Percentiles rank a stretch among this genome's conserved stretches.
These are phyloP conservation scores for Andrena flavipes DNA, from an alignment of 2,888 invertebrate species.

Conservation along the genomic window DNA sequence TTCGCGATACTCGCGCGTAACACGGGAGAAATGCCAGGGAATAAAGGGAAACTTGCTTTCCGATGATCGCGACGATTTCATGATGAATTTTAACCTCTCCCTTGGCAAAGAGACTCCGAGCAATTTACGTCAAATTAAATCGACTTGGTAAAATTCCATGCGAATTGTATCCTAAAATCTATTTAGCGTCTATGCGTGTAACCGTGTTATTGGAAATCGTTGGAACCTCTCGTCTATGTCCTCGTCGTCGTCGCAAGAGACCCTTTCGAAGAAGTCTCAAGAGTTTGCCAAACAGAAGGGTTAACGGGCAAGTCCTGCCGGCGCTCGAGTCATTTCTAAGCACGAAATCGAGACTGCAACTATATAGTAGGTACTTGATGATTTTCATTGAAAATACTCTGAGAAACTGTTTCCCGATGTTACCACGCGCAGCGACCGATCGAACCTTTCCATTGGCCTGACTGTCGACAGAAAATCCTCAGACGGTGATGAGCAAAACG, in stretches of 20 bases:
- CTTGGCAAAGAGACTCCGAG: neutral
- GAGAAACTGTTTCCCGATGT: neutral
- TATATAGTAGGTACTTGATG: neutral
- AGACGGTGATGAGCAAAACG: neutral
- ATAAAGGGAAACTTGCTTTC: neutral
- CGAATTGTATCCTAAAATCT: conserved; percentile 22
- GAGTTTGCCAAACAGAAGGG: conserved; percentile 4
- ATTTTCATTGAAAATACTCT: neutral
- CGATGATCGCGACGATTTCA: neutral
- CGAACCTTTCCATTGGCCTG: neutral
- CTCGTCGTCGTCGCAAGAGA: neutral
- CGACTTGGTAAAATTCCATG: conserved; percentile 23
- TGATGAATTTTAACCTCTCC: neutral
- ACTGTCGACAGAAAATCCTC: neutral
- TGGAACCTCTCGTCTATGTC: neutral
- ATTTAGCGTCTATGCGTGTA: conserved; percentile 9
- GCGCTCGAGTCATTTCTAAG: neutral
- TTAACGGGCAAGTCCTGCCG: neutral
- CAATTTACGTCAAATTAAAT: too few species aligned
- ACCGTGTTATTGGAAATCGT: neutral
- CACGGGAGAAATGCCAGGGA: neutral
- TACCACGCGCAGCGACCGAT: neutral
- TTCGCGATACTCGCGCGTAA: neutral
- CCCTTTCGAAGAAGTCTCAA: neutral
- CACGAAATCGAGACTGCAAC: neutral